Percentiles rank a stretch among this genome's conserved stretches.
phyloP scores from a whole-genome alignment of 2,888 invertebrate species.

The Tachina grossa region DNA sequence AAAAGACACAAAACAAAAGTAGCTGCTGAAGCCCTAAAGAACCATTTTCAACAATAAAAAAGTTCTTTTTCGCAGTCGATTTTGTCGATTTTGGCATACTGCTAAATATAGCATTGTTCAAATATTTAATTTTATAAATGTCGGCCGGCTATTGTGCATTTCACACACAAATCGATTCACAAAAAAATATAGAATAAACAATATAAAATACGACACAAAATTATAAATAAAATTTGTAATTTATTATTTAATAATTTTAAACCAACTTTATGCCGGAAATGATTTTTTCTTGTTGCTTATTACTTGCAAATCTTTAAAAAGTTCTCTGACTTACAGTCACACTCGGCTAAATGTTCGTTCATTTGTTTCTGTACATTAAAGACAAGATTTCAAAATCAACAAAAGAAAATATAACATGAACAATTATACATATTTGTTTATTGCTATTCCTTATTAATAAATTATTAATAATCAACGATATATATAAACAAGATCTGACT shows the following conservation, averaged over 20 bases:
- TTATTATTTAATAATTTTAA: slow-evolving; percentile 36
- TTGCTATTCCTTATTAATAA: slow-evolving; percentile 44
- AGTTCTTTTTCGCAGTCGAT: too few species aligned
- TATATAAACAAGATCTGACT: slow-evolving; percentile 12
- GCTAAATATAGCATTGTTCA: background rate
- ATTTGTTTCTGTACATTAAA: slow-evolving; percentile 13
- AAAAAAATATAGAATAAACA: background rate
- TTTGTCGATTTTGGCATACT: too few species aligned
- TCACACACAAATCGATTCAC: background rate
- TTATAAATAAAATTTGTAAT: slow-evolving; percentile 40
- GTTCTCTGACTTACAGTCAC: slow-evolving; percentile 30
- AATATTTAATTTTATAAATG: background rate
- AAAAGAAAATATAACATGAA: slow-evolving; percentile 8
- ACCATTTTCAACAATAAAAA: too few species aligned
- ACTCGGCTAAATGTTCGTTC: slow-evolving; percentile 22
- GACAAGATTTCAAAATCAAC: slow-evolving; percentile 45
- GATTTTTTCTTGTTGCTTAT: slow-evolving; percentile 19
- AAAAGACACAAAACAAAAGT: too few species aligned
- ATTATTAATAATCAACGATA: slow-evolving; percentile 47
- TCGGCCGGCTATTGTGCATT: too few species aligned
- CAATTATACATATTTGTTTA: slow-evolving; percentile 38
- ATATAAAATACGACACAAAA: slow-evolving; percentile 3
- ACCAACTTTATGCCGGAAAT: slow-evolving; percentile 57
- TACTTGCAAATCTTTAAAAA: slow-evolving; percentile 17
- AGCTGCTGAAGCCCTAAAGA: too few species aligned